Conservation (phyloP, 2,888 invertebrate species). For the Drosophila heteroneura region DNA sequence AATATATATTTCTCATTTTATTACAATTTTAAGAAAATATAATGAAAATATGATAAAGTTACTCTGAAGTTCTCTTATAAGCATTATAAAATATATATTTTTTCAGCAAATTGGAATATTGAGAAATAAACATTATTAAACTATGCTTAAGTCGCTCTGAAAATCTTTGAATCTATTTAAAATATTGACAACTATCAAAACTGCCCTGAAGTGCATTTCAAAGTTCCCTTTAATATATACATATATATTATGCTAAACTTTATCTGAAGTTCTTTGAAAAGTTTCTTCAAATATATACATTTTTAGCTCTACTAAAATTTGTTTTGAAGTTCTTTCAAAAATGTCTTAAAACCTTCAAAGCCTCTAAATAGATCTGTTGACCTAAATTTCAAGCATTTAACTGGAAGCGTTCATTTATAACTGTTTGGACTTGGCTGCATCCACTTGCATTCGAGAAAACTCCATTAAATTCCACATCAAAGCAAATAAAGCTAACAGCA, state of each 20-base stretch:
- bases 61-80: not conserved
- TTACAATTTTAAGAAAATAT: fast-evolving
- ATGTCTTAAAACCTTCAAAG: not conserved
- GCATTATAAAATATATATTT: not conserved
- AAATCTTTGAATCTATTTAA: too few species aligned
- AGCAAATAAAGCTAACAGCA: conserved; percentile 1
- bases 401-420: conserved; percentile 10
- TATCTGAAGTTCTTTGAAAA: not conserved
- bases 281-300: not conserved
- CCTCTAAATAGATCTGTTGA: not conserved
- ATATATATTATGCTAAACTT: too few species aligned
- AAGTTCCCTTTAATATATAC: too few species aligned
- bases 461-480: conserved; percentile 24
- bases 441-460: conserved; percentile 50
- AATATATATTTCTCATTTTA: not conserved
- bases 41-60: not conserved
- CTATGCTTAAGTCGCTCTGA: not conserved
- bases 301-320: not conserved
- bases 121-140: not conserved
- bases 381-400: not conserved
- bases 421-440: conserved; percentile 8
- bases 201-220: too few species aligned
- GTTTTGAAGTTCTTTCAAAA: not conserved
- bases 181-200: too few species aligned
- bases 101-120: not conserved